Evolutionary conservation across 2,113 vertebrate genomes (phyloP).

Genomic region (Gorsachius goisagi): DNA sequence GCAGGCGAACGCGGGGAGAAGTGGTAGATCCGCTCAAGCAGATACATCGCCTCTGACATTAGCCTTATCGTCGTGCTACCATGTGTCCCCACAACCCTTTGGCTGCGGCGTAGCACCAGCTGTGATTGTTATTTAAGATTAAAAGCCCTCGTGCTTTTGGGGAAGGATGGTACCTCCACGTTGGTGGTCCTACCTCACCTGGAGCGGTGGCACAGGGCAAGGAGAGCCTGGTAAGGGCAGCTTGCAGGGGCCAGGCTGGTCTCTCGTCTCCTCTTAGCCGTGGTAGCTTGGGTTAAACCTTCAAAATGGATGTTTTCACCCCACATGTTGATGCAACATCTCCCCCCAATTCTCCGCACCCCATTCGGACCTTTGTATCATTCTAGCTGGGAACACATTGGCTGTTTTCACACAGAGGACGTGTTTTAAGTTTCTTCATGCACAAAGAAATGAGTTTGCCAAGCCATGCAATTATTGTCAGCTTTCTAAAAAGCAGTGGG

Average conservation of each 20-base stretch:
- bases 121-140: neutral
- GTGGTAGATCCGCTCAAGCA: neutral
- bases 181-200: neutral
- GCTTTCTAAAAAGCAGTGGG: neutral
- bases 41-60: neutral
- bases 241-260: neutral
- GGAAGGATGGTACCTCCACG: neutral
- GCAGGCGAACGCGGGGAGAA: neutral
- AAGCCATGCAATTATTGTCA: neutral
- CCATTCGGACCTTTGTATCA: neutral
- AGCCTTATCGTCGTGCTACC: neutral
- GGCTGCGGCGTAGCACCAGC: neutral
- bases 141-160: neutral
- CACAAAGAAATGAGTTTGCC: conserved; percentile 14
- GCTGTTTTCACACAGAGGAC: neutral
- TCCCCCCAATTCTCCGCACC: neutral
- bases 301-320: neutral
- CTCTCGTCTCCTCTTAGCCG: neutral
- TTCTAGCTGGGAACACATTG: neutral
- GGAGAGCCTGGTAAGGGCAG: neutral
- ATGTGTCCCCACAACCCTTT: neutral
- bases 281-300: neutral
- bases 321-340: neutral
- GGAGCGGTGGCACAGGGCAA: neutral
- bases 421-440: neutral